Base-by-base conservation (phyloP, 1,140 invertebrate genomes). In the Pachyrhynchus sulphureomaculatus region DNA sequence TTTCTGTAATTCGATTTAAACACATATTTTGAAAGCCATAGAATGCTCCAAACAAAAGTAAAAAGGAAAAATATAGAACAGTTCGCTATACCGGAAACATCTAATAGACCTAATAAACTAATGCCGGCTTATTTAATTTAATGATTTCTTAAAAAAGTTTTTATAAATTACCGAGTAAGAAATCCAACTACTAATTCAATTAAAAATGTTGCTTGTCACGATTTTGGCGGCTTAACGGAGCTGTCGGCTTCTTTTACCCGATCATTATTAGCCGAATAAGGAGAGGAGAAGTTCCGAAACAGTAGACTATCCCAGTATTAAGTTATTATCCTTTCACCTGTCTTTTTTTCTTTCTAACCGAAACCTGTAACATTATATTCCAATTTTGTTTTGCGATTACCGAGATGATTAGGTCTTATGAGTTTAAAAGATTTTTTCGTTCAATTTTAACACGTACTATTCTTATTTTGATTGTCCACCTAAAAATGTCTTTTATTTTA, bases 271-370 rank as follows among this genome's bases (percentile, higher is more conserved):
- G 52, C 39, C 32, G 45, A 24, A 48, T 48, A 29, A 48, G 45
- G 12, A 29, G 26, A 9, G 6, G 5, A 8, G 9, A 41, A 45
- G 18, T 15, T n/a, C 26, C 45, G 13, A 48, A 53, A 41, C 51
- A 17, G 55, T 26, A 44, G 26, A 33, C 57, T 5, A 51, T 52
- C 57, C 58, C 39, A 34, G 51, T 45, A 61, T 61, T 61, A 61
- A 61, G 58, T 61, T 33, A 61, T 61, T 61, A 61, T 61, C 48
- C 33, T 52, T 61, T 61, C 58, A 61, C 58, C 58, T 61, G 58
- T 61, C 58, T 61, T 36, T 29, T 61, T n/a, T 47, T 54, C 53
- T 61, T 54, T 42, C 39, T 36, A 20, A 23, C 18, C 13, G 32
- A 42, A 61, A 53, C 58, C 37, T 6, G n/a, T n/a, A 29, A 18